Evolutionary conservation across 2,113 vertebrate species (phyloP).

Genomic region (Astatotilapia flaviijosephi): DNA sequence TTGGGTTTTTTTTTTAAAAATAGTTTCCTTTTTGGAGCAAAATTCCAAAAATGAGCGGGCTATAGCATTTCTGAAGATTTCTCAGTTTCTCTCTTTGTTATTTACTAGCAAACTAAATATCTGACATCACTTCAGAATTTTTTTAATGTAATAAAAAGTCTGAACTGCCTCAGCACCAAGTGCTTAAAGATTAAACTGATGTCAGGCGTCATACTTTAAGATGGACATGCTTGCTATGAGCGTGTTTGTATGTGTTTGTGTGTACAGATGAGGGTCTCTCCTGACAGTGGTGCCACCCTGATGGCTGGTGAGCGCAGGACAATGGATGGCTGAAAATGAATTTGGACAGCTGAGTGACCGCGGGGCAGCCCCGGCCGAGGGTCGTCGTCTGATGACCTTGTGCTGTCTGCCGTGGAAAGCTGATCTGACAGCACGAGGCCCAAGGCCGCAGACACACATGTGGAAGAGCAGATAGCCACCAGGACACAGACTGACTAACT

Average conservation of each 20-base stretch:
- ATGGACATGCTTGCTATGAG: background rate
- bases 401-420: constrained; percentile 56
- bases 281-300: background rate
- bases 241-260: background rate
- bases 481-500: background rate
- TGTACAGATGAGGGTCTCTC: background rate
- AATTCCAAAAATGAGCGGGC: background rate
- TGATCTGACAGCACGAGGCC: constrained; percentile 62
- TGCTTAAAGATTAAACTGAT: background rate
- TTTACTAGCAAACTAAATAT: background rate
- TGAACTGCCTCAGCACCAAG: background rate
- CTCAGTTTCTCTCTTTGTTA: background rate
- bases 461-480: background rate
- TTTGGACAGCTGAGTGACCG: constrained; percentile 48
- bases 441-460: constrained; percentile 16
- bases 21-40: background rate
- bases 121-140: background rate
- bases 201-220: background rate
- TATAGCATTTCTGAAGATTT: background rate
- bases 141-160: background rate
- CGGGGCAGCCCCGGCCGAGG: constrained; percentile 33
- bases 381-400: constrained; percentile 64
- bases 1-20: fast-evolving
- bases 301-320: background rate
- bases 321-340: constrained; percentile 41